Evolutionary conservation across 2,113 vertebrate genomes (phyloP), one percentile per base, ranked within the genome.

Genomic region (Anser brachyrhynchus): DNA sequence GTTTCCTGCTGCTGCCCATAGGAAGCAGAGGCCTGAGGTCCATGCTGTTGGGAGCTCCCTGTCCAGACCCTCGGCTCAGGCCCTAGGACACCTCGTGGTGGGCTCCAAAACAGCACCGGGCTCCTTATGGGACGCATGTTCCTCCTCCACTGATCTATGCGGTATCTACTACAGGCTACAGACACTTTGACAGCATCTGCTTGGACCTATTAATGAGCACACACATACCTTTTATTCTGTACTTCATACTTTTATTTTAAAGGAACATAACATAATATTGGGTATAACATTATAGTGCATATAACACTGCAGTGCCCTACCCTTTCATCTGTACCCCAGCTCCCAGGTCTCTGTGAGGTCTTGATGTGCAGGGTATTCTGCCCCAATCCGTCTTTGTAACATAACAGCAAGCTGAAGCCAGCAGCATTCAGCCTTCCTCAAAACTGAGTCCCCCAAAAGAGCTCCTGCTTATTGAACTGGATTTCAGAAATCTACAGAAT

Each of bases 41-140:
- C 46, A 10, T 49, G 46, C 20, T 11, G 46, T 49, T 49, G 46
- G 46, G 10, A 11, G 46, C 10, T 11, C 20, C 46, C 20, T 49
- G 46, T 49, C 46, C 17, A 10, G 46, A 22, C 46, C 20, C 46
- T 20, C 20, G 35, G 59, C 69, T 98, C 78, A 88, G 72, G 87
- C 94, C 96, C 26, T 59, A 96, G 98, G 98, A 98, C 97, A 97
- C 96, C 97, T 98, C 97, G 97, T 43, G 97, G 98, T 62, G 65
- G 75, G 57, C 18, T 26, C 81, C 58, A 95, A 65, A 55, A 96
- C 25, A 93, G 95, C 97, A 93, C 39, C 13, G 11, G 49, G 15
- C 41, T 58, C 13, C 85, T 88, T 43, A 80, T n/a, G 55, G 81
- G 73, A 76, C 85, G 28, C 23, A 4, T 74, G 26, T 73, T 77